Evolutionary conservation across 2,888 invertebrate species (phyloP), one percentile per base, ranked within the genome.

Genomic region (Minunthozetes semirufus): DNA sequence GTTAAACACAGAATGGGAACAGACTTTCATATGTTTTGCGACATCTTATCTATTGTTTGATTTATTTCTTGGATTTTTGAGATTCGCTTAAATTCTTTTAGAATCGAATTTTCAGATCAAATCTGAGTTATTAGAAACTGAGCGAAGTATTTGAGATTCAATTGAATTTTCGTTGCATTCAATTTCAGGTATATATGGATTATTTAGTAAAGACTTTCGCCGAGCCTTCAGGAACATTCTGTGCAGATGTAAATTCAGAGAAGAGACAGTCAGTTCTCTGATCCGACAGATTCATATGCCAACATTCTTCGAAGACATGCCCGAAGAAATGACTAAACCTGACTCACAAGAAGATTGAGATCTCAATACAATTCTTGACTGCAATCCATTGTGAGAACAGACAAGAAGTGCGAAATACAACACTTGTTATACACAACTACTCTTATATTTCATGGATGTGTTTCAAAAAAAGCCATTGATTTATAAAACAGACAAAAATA

Each of bases 121-220:
- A 42, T 42, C 42, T 13, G 13, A 42, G 42, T 42, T 42, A 42
- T 42, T 42, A 42, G 42, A 13, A 42, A 42, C 11, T 42, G 42
- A 42, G 42, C 13, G 42, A 42, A 42, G 25, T 19, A 22, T 72
- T 33, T 50, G 27, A 0, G 42, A 27, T 53, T 53, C n/a, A 73
- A 25, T 42, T 59, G 25, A 33, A 38, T 66, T 33, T 73, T 56
- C 8, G 74, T 15, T 46, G 59, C 59, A 38, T 66, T 22, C 29
- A 17, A 11, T 50, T 66, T 96, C 96, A 0, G 89, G 93, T 82
- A 94, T 96, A 78, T 96, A 96, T 83, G 95, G 94, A 6, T 86
- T 94, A 76, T 95, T 95, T 85, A 94, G 94, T 72, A 92, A 93
- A 83, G 95, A 96, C 85, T 96, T 95, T 84, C 88, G 95, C 77